Conservation (phyloP, 2,888 invertebrate species). For the Aplocera efformata region DNA sequence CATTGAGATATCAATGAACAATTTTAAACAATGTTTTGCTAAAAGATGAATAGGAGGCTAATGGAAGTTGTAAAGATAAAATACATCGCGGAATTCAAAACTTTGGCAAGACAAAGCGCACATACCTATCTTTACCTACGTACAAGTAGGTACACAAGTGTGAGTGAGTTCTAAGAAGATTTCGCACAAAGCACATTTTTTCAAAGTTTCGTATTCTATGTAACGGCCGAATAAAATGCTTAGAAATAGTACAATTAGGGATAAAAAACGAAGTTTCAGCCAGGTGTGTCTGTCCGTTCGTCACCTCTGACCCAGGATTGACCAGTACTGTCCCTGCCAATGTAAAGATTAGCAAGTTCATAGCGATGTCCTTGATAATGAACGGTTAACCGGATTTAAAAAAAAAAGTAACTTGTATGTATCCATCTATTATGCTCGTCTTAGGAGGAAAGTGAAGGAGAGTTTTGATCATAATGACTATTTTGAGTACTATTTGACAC, state of each 20-base stretch:
- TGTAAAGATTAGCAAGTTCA: conserved; percentile 53
- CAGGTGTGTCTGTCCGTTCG: conserved; percentile 67
- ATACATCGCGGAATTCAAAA: conserved; percentile 18
- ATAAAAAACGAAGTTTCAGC: conserved; percentile 41
- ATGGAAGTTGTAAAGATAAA: conserved; percentile 35
- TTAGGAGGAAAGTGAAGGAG: neutral
- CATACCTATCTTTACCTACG: conserved; percentile 11
- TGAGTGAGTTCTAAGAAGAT: conserved; percentile 7
- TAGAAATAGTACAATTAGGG: conserved; percentile 26
- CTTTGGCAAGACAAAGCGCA: conserved; percentile 14
- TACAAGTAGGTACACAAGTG: too few relatives aligned
- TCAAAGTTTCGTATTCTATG: conserved; percentile 16
- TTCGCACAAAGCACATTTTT: conserved; percentile 9
- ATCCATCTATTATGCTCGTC: neutral
- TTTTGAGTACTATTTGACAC: too few relatives aligned
- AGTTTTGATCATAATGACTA: too few relatives aligned
- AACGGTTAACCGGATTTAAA: conserved; percentile 22
- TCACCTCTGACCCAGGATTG: conserved; percentile 76
- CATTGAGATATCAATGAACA: conserved; percentile 19
- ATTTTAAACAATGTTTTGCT: conserved; percentile 25
- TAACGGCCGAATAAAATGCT: conserved; percentile 1
- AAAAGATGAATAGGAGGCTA: conserved; percentile 26
- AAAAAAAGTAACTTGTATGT: conserved; percentile 17
- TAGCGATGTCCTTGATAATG: conserved; percentile 39
- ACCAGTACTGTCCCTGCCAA: conserved; percentile 55